phyloP scores from a whole-genome alignment of 2,113 vertebrate genomes.

The Parus major region DNA sequence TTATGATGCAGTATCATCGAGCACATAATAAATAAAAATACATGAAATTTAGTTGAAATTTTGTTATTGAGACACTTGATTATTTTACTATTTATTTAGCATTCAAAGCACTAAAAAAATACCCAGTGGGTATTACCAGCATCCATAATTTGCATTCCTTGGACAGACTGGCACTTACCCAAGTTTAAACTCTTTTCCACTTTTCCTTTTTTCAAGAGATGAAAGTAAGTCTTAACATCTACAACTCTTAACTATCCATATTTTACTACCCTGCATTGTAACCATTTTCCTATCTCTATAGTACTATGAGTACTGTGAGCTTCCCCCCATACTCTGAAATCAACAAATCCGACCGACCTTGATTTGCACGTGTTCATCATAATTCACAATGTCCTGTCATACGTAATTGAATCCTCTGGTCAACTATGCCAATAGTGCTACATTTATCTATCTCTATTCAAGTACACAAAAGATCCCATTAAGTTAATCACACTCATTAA shows the following conservation, averaged over 20 bases:
- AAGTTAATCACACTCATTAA: background rate
- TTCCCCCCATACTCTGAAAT: background rate
- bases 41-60: background rate
- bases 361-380: background rate
- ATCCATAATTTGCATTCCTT: slow-evolving; percentile 9
- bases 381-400: rapidly evolving
- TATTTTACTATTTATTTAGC: background rate
- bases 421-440: background rate
- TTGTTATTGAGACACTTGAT: background rate
- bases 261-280: background rate
- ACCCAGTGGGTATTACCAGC: background rate
- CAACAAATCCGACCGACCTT: background rate
- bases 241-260: background rate
- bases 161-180: background rate
- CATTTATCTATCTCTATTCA: background rate
- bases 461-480: background rate
- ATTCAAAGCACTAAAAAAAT: background rate
- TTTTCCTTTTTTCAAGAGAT: slow-evolving; percentile 41
- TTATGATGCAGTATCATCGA: background rate
- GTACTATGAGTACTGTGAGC: background rate
- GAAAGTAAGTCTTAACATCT: background rate
- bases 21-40: background rate
- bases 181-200: background rate
- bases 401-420: background rate
- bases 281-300: background rate